Base-by-base conservation (phyloP, 1,140 invertebrate genomes). In the Pogonognathellus flavescens region DNA sequence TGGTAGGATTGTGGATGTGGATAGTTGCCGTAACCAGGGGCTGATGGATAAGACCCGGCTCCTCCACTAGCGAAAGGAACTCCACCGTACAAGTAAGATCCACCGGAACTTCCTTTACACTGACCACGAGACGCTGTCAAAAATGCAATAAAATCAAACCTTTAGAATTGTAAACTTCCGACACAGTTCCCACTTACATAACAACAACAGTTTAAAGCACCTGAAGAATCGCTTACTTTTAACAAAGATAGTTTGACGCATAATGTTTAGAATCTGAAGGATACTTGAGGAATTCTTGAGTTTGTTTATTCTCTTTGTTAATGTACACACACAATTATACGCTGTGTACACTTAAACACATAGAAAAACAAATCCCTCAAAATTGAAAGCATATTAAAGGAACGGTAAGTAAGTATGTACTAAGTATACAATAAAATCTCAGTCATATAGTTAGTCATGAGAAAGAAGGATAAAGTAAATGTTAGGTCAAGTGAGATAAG, bases 51-150 rank as follows among this genome's bases (percentile, higher is more conserved):
- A 10, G 70, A 60, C 16, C 84, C 82, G 53, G 72, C 80, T 66
- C 84, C 70, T 20, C 82, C 62, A 82, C 81, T 84, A 9, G 72
- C 49, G 72, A 86, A 87, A 22, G 84, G 62, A 10, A 85, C 53
- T n/a, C 81, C 55, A 13, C 83, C 82, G 60, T 87, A 87, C 20
- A 87, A 72, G 70, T 87, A 87, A n/a, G 86, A 59, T 72, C 80
- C 84, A 84, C 70, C 81, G 25, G 84, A 83, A 52, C 52, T 62
- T 66, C 84, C 84, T 85, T 87, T 87, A 49, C 86, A 87, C 53
- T 83, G 80, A 41, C 18, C 80, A 18, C 86, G 57, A 22, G 84
- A 82, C 16, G 81, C 86, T 87, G 55, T 20, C 76, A 62, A 7
- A 13, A 82, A 82, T 25, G 22, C 72, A 49, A 9, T 22, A 52